Evolutionary conservation across 2,113 vertebrate genomes (phyloP), one percentile per base, ranked within the genome.

Genomic region (Turdus rufiventris): DNA sequence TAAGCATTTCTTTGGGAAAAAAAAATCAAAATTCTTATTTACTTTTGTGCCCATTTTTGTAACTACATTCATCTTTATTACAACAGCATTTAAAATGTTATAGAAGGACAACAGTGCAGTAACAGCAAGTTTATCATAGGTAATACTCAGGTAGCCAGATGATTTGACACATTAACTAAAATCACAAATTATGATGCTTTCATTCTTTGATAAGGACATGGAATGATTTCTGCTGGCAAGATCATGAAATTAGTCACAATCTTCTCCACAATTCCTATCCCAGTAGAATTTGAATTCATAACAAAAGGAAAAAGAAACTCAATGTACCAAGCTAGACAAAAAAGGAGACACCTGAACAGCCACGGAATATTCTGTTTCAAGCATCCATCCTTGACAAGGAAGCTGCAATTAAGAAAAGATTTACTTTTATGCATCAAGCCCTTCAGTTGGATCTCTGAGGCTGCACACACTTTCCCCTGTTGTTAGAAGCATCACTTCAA

Each of bases 371-470:
- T 93, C 38, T 92, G 12, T 93, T 91, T 93, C 78, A 71, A 94
- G 65, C 75, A 93, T 18, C 56, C 67, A 85, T n/a, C 79, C 54
- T 79, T 90, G 72, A 81, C 75, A 95, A 76, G 75, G 48, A 71
- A 78, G 76, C 62, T 93, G 50, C 66, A 78, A 87, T 82, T 84
- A 89, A 89, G 56, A 51, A 72, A 77, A 93, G 58, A 79, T 94
- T 96, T 83, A 61, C 53, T 93, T 70, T 40, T 63, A 76, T 34
- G 43, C 48, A 91, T 73, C 76, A 71, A 83, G 53, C 66, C n/a
- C 71, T 75, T 91, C 65, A 87, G 82, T 31, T 78, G 91, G 61
- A 85, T 75, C 85, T 93, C 14, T 79, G 85, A 72, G 91, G 74
- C 56, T 86, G 62, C 62, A 61, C 23, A 71, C 38, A 48, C 47